Evolutionary conservation across 2,888 invertebrate species (phyloP), one percentile per base, ranked within the genome.

Genomic region (Eretmocerus hayati): DNA sequence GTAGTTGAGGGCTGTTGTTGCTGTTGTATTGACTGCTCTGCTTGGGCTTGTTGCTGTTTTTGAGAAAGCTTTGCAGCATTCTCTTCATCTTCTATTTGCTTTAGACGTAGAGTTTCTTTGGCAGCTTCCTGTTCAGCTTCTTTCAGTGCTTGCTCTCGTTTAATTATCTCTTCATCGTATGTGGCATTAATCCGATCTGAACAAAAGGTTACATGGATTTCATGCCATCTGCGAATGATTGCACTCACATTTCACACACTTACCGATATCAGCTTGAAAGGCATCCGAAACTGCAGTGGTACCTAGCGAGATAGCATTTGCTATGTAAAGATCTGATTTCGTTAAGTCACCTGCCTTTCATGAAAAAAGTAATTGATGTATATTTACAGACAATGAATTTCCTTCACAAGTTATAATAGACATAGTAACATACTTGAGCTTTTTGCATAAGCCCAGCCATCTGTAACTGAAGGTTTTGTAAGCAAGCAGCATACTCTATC

Each of bases 61-160:
- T 15, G 21, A 22, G n/a, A n/a, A n/a, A n/a, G n/a, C n/a, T n/a
- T n/a, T n/a, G n/a, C n/a, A n/a, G 42, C 4, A 32, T 47, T 47
- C 31, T 53, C 18, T 9, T 35, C 16, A 32, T 42, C 43, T 50
- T 56, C 56, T 30, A 42, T 48, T 21, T 42, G 48, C 23, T 55
- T 45, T 22, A 50, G 19, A 26, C 48, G 32, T 11, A 50, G 31
- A 9, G 51, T 49, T 55, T 61, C 52, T 15, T 55, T 32, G 38
- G 59, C 58, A 4, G 54, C 50, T 46, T 58, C 54, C 20, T 56
- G 37, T 42, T 64, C 76, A n/a, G 80, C 79, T 57, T 75, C 74
- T 56, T 75, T 75, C 1, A 79, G 73, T 61, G 80, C 81, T 54
- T 75, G 69, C 8, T 77, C 76, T 35, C 73, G 71, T 21, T 57